Conservation (phyloP, 2,113 vertebrate species). For the Procapra przewalskii region DNA sequence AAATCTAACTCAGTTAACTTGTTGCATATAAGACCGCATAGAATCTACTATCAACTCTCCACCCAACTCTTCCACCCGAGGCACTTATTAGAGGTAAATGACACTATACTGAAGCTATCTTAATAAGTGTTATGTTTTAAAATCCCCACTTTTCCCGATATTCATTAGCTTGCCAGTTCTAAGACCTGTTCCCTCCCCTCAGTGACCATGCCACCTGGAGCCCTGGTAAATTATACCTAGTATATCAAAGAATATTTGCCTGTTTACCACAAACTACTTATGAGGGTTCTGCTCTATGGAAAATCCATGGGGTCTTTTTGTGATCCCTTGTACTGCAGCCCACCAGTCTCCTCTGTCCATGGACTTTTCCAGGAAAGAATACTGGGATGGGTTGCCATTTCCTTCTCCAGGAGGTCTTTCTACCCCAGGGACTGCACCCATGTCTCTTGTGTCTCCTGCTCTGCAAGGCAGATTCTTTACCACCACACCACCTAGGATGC, state of each 20-base stretch:
- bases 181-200: not conserved
- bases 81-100: not conserved
- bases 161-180: not conserved
- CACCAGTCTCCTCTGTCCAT: not conserved
- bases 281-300: not conserved
- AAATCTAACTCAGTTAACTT: not conserved
- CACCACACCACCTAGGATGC: not conserved
- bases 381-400: not conserved
- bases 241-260: not conserved
- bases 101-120: not conserved
- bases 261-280: not conserved
- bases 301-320: not conserved
- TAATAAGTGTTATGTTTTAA: not conserved
- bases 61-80: no score
- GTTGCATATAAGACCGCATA: not conserved
- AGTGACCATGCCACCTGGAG: not conserved
- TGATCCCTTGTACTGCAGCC: not conserved
- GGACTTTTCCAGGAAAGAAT: not conserved
- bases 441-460: not conserved
- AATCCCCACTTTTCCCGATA: not conserved
- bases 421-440: not conserved
- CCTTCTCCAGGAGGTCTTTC: not conserved
- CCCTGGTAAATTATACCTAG: no score
- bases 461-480: not conserved
- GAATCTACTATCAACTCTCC: not conserved